phyloP scores from a whole-genome alignment of 2,888 invertebrate genomes.

The Ganaspis brasiliensis region DNA sequence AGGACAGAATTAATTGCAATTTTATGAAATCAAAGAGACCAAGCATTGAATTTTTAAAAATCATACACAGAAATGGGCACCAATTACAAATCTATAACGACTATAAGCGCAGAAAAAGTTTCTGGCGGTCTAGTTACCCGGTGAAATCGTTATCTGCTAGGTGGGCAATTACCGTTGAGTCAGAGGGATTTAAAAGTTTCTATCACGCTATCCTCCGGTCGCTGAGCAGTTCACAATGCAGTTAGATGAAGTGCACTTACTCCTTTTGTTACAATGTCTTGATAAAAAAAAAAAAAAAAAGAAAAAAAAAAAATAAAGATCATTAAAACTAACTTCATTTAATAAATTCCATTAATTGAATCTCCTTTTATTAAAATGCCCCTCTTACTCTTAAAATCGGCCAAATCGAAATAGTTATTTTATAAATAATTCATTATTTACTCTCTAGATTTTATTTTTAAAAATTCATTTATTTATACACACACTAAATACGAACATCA shows the following conservation, averaged over 20 bases:
- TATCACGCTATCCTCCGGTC: slow-evolving; percentile 27
- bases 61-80: background rate
- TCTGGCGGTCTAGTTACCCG: slow-evolving; percentile 34
- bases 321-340: slow-evolving; percentile 6
- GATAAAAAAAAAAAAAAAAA: too few species aligned
- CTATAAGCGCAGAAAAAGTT: slow-evolving; percentile 38
- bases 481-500: too few species aligned
- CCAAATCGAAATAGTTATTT: background rate
- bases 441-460: too few species aligned
- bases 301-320: too few species aligned
- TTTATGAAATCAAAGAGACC: background rate
- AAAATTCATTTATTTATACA: too few species aligned
- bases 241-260: slow-evolving; percentile 28
- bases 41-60: background rate
- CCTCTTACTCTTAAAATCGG: too few species aligned
- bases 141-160: slow-evolving; percentile 40
- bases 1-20: background rate
- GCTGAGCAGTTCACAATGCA: slow-evolving; percentile 28
- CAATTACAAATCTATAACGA: slow-evolving; percentile 30
- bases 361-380: background rate
- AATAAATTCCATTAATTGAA: slow-evolving; percentile 8
- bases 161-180: slow-evolving; percentile 38
- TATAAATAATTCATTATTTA: too few species aligned
- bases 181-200: slow-evolving; percentile 40
- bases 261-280: background rate